Conservation (phyloP, 2,113 vertebrate genomes). For the Platycercus adscitus region DNA sequence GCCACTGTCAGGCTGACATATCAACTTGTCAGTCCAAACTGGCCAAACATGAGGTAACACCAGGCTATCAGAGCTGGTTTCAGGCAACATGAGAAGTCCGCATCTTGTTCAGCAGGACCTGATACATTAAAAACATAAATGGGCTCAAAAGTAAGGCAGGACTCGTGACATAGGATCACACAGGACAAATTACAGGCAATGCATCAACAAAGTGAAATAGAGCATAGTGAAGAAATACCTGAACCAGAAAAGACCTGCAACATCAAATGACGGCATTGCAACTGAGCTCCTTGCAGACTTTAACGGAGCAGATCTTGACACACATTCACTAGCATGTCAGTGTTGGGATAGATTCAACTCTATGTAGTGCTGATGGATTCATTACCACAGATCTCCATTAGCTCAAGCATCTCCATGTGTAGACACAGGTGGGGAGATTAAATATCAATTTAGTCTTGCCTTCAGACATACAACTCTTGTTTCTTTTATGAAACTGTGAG, state of each 20-base stretch:
- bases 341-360: not conserved
- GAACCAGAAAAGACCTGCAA: not conserved
- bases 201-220: not conserved
- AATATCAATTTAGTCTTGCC: conserved; percentile 21
- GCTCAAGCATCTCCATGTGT: not conserved
- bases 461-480: not conserved
- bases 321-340: not conserved
- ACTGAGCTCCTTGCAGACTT: not conserved
- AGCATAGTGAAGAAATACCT: not conserved
- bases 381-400: not conserved
- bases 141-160: not conserved
- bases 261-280: not conserved
- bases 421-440: conserved; percentile 3
- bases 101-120: not conserved
- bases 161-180: not conserved
- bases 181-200: not conserved
- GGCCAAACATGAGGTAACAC: not conserved
- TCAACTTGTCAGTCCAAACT: not conserved
- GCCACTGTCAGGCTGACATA: not conserved
- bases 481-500: not conserved
- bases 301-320: not conserved
- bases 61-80: not conserved
- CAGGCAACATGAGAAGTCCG: not conserved
- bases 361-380: not conserved
- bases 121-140: not conserved